Conservation (phyloP, 2,888 invertebrate genomes). For the Priapulus caudatus region DNA sequence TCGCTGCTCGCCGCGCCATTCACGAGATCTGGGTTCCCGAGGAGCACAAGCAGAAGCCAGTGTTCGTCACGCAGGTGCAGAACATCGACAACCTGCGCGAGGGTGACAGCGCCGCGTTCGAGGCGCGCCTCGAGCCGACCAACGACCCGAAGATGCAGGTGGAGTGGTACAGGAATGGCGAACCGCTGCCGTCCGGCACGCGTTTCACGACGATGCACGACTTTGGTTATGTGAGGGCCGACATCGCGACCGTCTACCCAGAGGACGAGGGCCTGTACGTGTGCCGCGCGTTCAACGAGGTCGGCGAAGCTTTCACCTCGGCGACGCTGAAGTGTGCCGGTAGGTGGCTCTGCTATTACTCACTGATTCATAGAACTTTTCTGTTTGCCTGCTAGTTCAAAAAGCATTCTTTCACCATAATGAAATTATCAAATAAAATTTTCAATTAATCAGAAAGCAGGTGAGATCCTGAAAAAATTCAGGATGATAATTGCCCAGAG, state of each 20-base stretch:
- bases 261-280: constrained; percentile 91
- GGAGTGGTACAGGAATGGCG: constrained; percentile 79
- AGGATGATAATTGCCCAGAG: too few species aligned
- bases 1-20: neutral
- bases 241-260: constrained; percentile 81
- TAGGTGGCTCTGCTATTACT: too few species aligned
- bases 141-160: constrained; percentile 78
- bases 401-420: too few species aligned
- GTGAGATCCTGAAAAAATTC: too few species aligned
- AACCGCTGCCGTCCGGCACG: constrained; percentile 61
- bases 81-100: constrained; percentile 76
- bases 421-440: too few species aligned
- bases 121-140: constrained; percentile 80
- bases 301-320: constrained; percentile 88
- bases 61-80: constrained; percentile 76
- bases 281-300: constrained; percentile 66
- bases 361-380: too few species aligned
- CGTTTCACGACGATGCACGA: constrained; percentile 59
- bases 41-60: constrained; percentile 57
- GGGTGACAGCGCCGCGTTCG: constrained; percentile 77
- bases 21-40: constrained; percentile 39
- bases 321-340: constrained; percentile 80
- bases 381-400: too few species aligned
- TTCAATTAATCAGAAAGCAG: too few species aligned
- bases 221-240: constrained; percentile 91